phyloP scores from a whole-genome alignment of 1,140 invertebrate genomes.

The Samia ricini region DNA sequence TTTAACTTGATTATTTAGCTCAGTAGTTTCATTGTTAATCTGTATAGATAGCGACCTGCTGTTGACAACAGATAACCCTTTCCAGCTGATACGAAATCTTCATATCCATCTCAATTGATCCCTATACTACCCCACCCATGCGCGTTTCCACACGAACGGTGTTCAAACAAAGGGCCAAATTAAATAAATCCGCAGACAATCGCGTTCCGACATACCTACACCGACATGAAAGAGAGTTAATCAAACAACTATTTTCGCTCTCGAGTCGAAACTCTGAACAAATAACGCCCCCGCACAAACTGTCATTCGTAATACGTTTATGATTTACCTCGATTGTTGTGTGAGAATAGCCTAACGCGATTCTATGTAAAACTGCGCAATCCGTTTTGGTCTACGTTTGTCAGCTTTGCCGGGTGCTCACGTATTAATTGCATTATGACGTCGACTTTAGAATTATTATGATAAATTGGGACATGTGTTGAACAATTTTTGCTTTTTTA shows the following conservation, averaged over 20 bases:
- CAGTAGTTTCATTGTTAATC: not conserved
- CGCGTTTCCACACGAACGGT: conserved; percentile 65
- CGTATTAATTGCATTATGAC: conserved; percentile 14
- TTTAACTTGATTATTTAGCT: too few species aligned
- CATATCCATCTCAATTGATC: conserved; percentile 48
- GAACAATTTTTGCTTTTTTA: conserved; percentile 17
- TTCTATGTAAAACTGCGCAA: conserved; percentile 53
- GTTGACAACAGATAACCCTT: conserved; percentile 59
- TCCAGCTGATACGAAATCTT: conserved; percentile 48
- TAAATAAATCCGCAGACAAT: conserved; percentile 73
- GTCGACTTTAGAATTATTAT: conserved; percentile 11
- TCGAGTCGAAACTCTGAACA: conserved; percentile 38
- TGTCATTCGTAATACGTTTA: conserved; percentile 60
- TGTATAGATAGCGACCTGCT: conserved; percentile 50
- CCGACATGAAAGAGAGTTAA: conserved; percentile 73
- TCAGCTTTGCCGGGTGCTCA: conserved; percentile 59
- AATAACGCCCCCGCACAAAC: conserved; percentile 61
- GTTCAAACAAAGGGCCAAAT: conserved; percentile 73
- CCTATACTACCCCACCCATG: conserved; percentile 35
- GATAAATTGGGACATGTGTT: not conserved
- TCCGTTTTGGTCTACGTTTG: conserved; percentile 25
- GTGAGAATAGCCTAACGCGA: conserved; percentile 49
- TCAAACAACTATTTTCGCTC: conserved; percentile 63
- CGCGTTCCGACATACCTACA: conserved; percentile 58
- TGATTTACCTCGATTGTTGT: conserved; percentile 56